phyloP scores from a whole-genome alignment of 2,113 vertebrate species.

The Tinamus guttatus region DNA sequence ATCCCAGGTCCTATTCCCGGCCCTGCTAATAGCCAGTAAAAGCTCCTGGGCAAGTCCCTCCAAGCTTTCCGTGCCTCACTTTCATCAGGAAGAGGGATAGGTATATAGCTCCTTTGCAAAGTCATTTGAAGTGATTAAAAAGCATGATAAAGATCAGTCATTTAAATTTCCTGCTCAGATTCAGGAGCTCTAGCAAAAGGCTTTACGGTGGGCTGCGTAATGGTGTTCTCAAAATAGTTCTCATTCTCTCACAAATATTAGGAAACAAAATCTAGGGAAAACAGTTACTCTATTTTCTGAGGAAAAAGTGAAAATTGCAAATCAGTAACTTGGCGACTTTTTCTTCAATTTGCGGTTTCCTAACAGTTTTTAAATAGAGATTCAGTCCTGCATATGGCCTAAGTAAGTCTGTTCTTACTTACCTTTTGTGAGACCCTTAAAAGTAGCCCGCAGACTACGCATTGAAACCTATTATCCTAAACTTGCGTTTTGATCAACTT shows the following conservation, averaged over 20 bases:
- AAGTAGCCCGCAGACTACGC: not conserved
- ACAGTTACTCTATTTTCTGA: not conserved
- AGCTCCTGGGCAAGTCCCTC: not conserved
- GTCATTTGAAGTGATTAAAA: not conserved
- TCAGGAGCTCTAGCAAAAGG: not conserved
- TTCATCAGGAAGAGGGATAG: not conserved
- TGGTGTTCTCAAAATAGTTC: not conserved
- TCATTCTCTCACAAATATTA: not conserved
- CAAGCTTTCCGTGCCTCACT: constrained; percentile 7
- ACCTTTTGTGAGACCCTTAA: not conserved
- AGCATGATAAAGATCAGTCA: not conserved
- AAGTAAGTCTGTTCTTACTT: not conserved
- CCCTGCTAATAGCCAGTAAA: not conserved
- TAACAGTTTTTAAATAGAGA: not conserved
- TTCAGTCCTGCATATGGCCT: not conserved
- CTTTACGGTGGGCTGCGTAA: not conserved
- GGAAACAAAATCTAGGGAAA: not conserved
- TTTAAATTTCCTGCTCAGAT: not conserved
- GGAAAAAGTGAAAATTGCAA: not conserved
- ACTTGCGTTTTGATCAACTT: not conserved
- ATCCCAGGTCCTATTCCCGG: not conserved
- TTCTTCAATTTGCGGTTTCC: not conserved
- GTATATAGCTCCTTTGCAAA: not conserved
- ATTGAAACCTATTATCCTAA: not conserved
- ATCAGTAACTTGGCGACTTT: accelerated